phyloP scores from a whole-genome alignment of 2,797 vertebrate species.

The Enteromius radiatus region DNA sequence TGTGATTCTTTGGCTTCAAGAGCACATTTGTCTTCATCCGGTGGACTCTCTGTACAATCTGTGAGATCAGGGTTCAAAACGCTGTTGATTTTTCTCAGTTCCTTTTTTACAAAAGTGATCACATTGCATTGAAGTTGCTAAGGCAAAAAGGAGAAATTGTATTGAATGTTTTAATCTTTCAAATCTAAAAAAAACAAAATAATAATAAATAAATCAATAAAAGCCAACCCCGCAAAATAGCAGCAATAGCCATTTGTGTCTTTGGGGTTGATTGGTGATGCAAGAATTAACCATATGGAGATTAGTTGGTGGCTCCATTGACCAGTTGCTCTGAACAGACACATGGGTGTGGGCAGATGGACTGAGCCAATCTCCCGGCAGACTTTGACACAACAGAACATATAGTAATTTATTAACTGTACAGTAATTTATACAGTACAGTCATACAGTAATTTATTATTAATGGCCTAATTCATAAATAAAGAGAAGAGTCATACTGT shows the following conservation, averaged over 20 bases:
- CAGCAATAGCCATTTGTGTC: constrained; percentile 3
- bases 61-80: constrained; percentile 21
- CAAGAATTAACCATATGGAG: constrained; percentile 1
- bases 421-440: too few relatives aligned
- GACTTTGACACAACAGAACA: constrained; percentile 9
- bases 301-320: constrained; percentile 29
- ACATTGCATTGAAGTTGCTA: constrained; percentile 39
- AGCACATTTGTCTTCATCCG: constrained; percentile 19
- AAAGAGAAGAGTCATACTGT: not conserved
- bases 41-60: not conserved
- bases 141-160: not conserved
- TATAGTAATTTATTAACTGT: not conserved
- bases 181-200: not conserved
- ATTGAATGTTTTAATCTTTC: not conserved
- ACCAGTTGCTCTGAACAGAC: constrained; percentile 41
- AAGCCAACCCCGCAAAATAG: constrained; percentile 31
- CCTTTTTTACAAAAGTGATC: constrained; percentile 33
- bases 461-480: not conserved
- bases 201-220: too few relatives aligned
- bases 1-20: constrained; percentile 32
- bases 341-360: constrained; percentile 21
- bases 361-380: not conserved
- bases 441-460: too few relatives aligned
- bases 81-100: constrained; percentile 39
- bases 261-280: not conserved